Evolutionary conservation across 2,113 vertebrate species (phyloP).

Genomic region (Caloenas nicobarica): DNA sequence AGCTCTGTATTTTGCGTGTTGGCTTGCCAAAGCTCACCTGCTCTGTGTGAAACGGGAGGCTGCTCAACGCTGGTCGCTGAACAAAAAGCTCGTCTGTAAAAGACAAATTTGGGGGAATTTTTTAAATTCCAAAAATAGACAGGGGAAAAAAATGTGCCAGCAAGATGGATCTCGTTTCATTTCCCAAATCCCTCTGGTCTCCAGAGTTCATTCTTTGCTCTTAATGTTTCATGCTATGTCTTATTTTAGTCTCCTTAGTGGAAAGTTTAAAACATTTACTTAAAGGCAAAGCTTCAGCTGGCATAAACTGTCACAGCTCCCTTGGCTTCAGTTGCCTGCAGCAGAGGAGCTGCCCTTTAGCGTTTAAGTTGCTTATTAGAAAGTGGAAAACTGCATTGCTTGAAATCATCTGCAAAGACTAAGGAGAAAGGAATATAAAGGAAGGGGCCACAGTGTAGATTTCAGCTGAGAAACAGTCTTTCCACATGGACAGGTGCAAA

Average conservation of each 20-base stretch:
- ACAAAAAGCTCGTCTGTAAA: constrained; percentile 60
- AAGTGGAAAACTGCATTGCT: constrained; percentile 35
- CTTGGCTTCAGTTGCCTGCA: constrained; percentile 7
- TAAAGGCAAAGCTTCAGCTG: constrained; percentile 62
- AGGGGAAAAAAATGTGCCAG: constrained; percentile 20
- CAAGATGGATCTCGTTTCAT: constrained; percentile 67
- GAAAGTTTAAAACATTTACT: constrained; percentile 67
- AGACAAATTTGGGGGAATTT: constrained; percentile 54
- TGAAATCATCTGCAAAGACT: constrained; percentile 31
- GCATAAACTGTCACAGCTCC: constrained; percentile 54
- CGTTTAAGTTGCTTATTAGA: constrained; percentile 35
- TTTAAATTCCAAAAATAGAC: constrained; percentile 67
- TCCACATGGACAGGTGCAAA: constrained; percentile 1
- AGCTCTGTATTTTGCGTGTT: constrained; percentile 1
- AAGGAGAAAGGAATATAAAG: background rate
- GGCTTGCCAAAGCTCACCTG: constrained; percentile 56
- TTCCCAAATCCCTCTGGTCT: constrained; percentile 63
- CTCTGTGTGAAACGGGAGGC: background rate
- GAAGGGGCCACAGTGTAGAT: background rate
- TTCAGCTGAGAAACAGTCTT: background rate
- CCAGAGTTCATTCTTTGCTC: constrained; percentile 62
- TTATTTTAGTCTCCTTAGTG: constrained; percentile 68
- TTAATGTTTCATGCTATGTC: constrained; percentile 66
- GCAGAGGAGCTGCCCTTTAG: constrained; percentile 35
- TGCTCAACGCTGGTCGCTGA: background rate